phyloP scores from a whole-genome alignment of 2,888 invertebrate genomes.

The Colostygia pectinataria region DNA sequence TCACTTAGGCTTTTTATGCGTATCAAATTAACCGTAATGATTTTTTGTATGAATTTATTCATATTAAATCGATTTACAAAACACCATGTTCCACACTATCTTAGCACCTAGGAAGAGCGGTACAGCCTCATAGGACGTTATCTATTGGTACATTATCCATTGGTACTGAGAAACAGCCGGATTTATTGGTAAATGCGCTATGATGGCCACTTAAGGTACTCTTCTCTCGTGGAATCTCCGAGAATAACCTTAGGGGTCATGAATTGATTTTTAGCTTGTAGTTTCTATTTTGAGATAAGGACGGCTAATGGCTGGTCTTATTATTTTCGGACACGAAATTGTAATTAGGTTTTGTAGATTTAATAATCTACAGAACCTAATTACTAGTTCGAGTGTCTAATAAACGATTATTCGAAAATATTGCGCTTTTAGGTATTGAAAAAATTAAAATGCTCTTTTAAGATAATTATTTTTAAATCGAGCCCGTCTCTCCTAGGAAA shows the following conservation, averaged over 20 bases:
- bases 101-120: slow-evolving; percentile 51
- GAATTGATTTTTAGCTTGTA: slow-evolving; percentile 72
- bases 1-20: too few species aligned
- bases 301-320: slow-evolving; percentile 9
- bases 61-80: too few species aligned
- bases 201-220: slow-evolving; percentile 66
- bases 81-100: slow-evolving; percentile 41
- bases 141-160: slow-evolving; percentile 74
- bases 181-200: slow-evolving; percentile 74
- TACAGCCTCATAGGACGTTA: slow-evolving; percentile 62
- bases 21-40: too few species aligned
- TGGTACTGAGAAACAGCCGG: slow-evolving; percentile 66
- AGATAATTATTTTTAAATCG: too few species aligned
- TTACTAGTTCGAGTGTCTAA: too few species aligned
- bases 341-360: slow-evolving; percentile 12
- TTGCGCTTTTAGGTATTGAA: not conserved
- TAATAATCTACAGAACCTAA: too few species aligned
- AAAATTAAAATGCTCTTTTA: too few species aligned
- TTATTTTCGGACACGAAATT: slow-evolving; percentile 18
- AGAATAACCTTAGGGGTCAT: slow-evolving; percentile 66
- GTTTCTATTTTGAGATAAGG: slow-evolving; percentile 56
- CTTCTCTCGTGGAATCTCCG: slow-evolving; percentile 30
- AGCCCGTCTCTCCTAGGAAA: too few species aligned
- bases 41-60: too few species aligned
- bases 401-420: not conserved